Evolutionary conservation across 2,113 vertebrate genomes (phyloP), one percentile per base, ranked within the genome.

Genomic region (Castor canadensis): DNA sequence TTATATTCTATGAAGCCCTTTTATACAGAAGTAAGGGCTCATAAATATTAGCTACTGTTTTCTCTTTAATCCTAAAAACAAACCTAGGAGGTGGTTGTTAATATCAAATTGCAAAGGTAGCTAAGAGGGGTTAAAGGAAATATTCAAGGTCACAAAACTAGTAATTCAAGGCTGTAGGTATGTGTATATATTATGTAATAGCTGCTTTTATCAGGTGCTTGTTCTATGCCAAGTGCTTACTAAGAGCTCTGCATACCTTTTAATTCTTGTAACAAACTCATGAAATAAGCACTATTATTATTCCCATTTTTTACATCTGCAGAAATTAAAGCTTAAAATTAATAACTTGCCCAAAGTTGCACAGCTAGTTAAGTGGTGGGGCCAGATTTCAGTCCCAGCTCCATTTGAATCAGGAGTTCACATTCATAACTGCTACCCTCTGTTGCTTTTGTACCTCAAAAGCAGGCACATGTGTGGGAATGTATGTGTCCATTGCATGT

Each of bases 61-160:
- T 67, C 91, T 86, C 38, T 93, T 76, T 72, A 83, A 95, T 88
- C 32, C 75, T 91, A 43, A 80, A 66, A 91, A 76, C n/a, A 91
- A 71, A 79, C 4, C 72, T 45, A 13, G 47, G 49, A 73, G 12
- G 58, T 26, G 16, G 62, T 75, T 45, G 56, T 67, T 71, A 79
- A 90, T 75, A 54, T 69, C 43, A 54, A 69, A 40, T 35, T 80
- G 9, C 38, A 75, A 81, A 76, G 43, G 26, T 83, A 95, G 40
- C 32, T 67, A 47, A 75, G 43, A 92, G 10, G 73, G 47, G 60
- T 52, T 54, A 86, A 73, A 19, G 77, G 45, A 32, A 45, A 89
- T 89, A 9, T 56, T 89, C 62, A 85, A 91, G n/a, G 12, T 77
- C 35, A 91, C 26, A 58, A 73, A 95, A 16, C 13, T 38, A 67